Percentiles rank a stretch among this genome's conserved stretches.
phyloP scores from a whole-genome alignment of 2,888 invertebrate species.

The Lasius fuliginosus region DNA sequence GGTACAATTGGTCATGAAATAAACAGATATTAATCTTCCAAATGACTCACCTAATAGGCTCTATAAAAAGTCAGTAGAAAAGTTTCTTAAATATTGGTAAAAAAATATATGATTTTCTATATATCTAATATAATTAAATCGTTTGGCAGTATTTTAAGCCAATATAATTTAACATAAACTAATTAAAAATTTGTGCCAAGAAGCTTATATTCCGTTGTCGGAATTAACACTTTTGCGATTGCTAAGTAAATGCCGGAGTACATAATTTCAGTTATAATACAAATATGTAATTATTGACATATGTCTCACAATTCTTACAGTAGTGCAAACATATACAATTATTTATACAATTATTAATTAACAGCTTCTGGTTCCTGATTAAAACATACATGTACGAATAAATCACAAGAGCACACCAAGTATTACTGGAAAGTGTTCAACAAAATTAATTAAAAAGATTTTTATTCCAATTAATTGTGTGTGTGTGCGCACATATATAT shows the following conservation, averaged over 20 bases:
- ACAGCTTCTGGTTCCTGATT: not conserved
- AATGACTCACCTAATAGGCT: not conserved
- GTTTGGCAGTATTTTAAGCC: not conserved
- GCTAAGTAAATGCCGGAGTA: not conserved
- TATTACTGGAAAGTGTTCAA: not conserved
- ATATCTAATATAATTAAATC: slow-evolving; percentile 8
- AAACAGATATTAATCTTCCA: slow-evolving; percentile 5
- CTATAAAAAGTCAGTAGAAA: slow-evolving; percentile 20
- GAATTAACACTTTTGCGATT: not conserved
- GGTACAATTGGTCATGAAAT: not conserved
- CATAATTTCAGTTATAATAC: not conserved
- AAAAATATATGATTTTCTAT: not conserved
- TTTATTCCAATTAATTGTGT: not conserved
- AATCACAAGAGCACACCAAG: not conserved
- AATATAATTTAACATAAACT: not conserved
- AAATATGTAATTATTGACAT: not conserved
- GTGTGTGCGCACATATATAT: not conserved
- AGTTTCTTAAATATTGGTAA: slow-evolving; percentile 13
- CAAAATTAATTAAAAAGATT: not conserved
- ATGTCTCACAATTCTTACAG: not conserved
- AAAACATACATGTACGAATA: slow-evolving; percentile 5
- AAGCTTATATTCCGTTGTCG: not conserved
- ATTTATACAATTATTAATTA: not conserved
- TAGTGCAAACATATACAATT: slow-evolving; percentile 22
- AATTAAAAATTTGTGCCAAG: not conserved